Base-by-base conservation (phyloP, 2,888 invertebrate genomes). In the Iphiclides podalirius region DNA sequence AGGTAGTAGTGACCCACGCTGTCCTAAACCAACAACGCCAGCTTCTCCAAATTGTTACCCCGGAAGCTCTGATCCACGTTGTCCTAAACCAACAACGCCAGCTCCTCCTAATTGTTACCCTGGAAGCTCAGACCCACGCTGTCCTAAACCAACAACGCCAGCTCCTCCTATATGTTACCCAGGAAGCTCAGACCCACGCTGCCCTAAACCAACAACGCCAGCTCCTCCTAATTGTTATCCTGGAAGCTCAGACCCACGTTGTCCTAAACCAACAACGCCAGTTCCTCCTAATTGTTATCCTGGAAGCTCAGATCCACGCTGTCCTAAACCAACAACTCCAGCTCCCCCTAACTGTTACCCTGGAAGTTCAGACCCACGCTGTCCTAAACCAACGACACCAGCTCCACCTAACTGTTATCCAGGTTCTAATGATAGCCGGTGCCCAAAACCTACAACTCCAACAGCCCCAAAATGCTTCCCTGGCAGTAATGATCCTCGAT, bases 401-500 rank as follows among this genome's bases (percentile, higher is more conserved):
- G 55, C 44, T 4, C 53, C 61, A 12, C 54, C 55, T 4, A 53
- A 38, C 1, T 60, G 57, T 15, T 58, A 28, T 28, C 60, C 62
- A 2, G 60, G 59, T 1, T 57, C 52, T 9, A 46, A 26, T 3
- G 67, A 71, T 47, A 60, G 68, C 1, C 47, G 62, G 4, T 67
- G 69, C 43, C 66, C 70, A 0, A 50, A 47, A 53, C 63, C 63
- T 4, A 70, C 57, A 28, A 67, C 58, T n/a, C 59, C 55, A n/a
- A n/a, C 54, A 54, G 9, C 60, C 68, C 1, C 61, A 2, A 74
- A 74, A 43, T 69, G 72, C 1, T 51, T 45, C 1, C 77, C 79
- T n/a, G 75, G 78, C 40, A 67, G 63, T 2, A 60, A 56, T 0
- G 76, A 77, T 53, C 69, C 75, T 48, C 45, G 62, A 8, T 67